Evolutionary conservation across 1,140 invertebrate genomes (phyloP).

Genomic region (Fopius arisanus): DNA sequence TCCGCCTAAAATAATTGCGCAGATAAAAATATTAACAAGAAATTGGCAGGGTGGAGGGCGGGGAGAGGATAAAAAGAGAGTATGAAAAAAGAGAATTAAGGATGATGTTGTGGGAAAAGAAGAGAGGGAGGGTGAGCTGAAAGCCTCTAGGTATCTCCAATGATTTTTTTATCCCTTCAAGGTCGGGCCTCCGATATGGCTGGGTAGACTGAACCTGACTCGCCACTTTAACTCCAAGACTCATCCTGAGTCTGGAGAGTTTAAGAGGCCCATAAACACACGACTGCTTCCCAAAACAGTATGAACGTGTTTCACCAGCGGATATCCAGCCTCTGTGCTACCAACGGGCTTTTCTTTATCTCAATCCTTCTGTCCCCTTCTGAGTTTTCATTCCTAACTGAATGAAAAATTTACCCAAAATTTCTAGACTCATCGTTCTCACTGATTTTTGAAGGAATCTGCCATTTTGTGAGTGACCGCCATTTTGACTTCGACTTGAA

Average conservation of each 20-base stretch:
- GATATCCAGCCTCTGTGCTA: not conserved
- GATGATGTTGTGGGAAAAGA: not conserved
- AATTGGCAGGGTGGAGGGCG: not conserved
- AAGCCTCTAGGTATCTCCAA: constrained; percentile 49
- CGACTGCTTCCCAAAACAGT: constrained; percentile 33
- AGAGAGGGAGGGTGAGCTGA: constrained; percentile 34
- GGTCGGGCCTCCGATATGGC: constrained; percentile 61
- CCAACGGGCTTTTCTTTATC: not conserved
- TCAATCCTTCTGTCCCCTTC: not conserved
- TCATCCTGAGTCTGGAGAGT: constrained; percentile 36
- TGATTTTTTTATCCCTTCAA: constrained; percentile 62
- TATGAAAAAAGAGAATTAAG: constrained; percentile 9
- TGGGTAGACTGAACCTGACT: constrained; percentile 48
- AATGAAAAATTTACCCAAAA: no score
- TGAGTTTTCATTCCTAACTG: no score
- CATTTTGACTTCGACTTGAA: no score
- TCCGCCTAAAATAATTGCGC: not conserved
- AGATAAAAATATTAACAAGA: not conserved
- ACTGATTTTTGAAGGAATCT: no score
- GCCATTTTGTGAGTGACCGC: no score
- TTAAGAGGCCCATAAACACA: constrained; percentile 53
- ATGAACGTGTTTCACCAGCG: constrained; percentile 27
- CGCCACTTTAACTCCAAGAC: constrained; percentile 27
- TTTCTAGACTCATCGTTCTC: no score
- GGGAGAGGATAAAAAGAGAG: not conserved